These are phyloP conservation scores for Heliconius hewitsoni DNA, from an alignment of 1,140 invertebrate genomes.

Conservation along the genomic window DNA sequence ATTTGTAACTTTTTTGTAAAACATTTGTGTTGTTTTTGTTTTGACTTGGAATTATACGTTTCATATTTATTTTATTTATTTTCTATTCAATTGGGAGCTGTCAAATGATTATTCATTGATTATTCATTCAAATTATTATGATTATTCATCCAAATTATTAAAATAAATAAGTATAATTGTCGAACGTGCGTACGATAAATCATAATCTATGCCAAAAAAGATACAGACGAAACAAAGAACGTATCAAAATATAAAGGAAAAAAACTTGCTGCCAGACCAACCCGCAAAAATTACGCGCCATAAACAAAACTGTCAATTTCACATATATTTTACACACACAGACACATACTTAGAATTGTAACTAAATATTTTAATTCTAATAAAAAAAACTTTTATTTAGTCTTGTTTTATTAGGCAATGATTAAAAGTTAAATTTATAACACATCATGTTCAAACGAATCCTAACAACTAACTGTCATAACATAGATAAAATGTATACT, in stretches of 20 bases:
- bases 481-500: background rate
- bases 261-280: background rate
- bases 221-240: constrained; percentile 1
- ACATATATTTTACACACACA: background rate
- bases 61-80: background rate
- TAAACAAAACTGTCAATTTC: background rate
- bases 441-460: background rate
- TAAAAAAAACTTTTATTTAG: background rate
- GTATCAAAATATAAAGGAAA: background rate
- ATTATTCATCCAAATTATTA: background rate
- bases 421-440: background rate
- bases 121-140: too few species aligned
- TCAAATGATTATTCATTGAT: background rate
- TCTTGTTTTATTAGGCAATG: background rate
- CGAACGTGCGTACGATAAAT: background rate
- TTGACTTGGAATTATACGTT: background rate
- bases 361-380: background rate
- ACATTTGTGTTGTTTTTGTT: background rate
- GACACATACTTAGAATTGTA: background rate
- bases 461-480: background rate
- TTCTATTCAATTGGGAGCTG: background rate
- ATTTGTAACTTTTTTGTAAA: background rate
- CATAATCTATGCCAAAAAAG: background rate
- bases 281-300: background rate
- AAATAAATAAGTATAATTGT: background rate